These are phyloP conservation scores for Drosophila albomicans DNA, from an alignment of 1,140 invertebrate genomes.

Conservation along the genomic window DNA sequence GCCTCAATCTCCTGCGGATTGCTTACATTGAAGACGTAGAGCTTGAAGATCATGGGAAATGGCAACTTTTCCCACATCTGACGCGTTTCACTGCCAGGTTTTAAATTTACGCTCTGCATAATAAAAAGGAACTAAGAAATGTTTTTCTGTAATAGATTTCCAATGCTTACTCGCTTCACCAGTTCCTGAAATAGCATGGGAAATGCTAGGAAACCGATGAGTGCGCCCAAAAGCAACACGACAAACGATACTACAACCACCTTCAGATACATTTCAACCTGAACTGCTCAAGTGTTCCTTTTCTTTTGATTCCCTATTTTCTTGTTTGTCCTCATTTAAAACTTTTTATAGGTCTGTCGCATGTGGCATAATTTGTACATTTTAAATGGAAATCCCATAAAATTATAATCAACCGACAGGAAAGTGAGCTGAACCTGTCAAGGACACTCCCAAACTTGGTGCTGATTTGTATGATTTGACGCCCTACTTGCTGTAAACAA, in stretches of 20 bases:
- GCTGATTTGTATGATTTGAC: too few species aligned
- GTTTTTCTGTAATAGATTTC: not conserved
- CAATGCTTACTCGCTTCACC: conserved; percentile 22
- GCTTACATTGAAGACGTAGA: conserved; percentile 93
- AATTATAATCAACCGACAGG: conserved; percentile 35
- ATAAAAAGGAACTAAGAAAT: not conserved
- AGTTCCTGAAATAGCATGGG: conserved; percentile 41
- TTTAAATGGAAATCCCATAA: conserved; percentile 27
- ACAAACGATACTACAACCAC: conserved; percentile 47
- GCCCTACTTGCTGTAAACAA: not conserved
- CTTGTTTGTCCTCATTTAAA: conserved; percentile 29
- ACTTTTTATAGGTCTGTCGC: conserved; percentile 20
- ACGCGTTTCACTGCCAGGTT: conserved; percentile 87
- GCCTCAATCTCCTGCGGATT: conserved; percentile 85
- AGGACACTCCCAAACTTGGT: not conserved
- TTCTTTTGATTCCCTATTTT: too few species aligned
- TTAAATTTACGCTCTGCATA: conserved; percentile 86
- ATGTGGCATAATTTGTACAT: conserved; percentile 33
- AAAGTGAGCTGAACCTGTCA: not conserved
- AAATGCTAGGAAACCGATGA: conserved; percentile 47
- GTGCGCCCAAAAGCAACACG: conserved; percentile 38
- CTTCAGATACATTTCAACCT: conserved; percentile 38
- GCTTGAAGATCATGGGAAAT: conserved; percentile 89
- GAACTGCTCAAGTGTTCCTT: conserved; percentile 7
- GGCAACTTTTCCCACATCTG: conserved; percentile 89